A percentile compares a stretch with the other conserved stretches of the same genome.
These are phyloP conservation scores for Drosophila colorata DNA, from an alignment of 2,888 invertebrate species.

Conservation along the genomic window DNA sequence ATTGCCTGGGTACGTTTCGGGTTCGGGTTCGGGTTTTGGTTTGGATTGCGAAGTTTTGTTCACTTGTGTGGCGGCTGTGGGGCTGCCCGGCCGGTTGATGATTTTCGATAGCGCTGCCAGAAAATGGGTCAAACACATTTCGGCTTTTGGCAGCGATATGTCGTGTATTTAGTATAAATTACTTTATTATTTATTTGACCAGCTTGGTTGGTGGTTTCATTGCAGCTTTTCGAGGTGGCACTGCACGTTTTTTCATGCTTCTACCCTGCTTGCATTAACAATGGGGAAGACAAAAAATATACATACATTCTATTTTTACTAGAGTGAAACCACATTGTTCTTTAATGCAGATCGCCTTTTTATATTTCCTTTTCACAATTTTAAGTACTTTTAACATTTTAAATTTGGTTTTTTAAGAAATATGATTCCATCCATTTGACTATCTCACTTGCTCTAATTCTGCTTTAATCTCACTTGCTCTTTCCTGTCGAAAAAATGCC, in stretches of 20 bases:
- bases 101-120: slow-evolving; percentile 48
- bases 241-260: too few species aligned
- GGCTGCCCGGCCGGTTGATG: slow-evolving; percentile 40
- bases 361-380: too few species aligned
- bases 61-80: slow-evolving; percentile 33
- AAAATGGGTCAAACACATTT: slow-evolving; percentile 68
- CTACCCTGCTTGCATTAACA: too few species aligned
- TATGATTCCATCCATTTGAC: too few species aligned
- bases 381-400: too few species aligned
- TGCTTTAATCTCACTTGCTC: too few species aligned
- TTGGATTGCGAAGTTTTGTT: neutral
- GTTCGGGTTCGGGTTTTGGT: slow-evolving; percentile 6
- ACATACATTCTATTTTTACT: neutral
- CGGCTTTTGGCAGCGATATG: slow-evolving; percentile 54
- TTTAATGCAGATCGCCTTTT: neutral
- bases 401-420: too few species aligned
- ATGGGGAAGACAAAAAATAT: too few species aligned
- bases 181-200: slow-evolving; percentile 71
- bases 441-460: too few species aligned
- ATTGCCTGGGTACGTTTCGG: slow-evolving; percentile 45
- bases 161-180: slow-evolving; percentile 65
- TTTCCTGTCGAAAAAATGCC: too few species aligned
- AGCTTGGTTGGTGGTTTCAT: slow-evolving; percentile 21
- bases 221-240: neutral
- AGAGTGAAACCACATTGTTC: neutral